These are phyloP conservation scores for Zaprionus capensis DNA, from an alignment of 1,140 invertebrate species.

Conservation along the genomic window DNA sequence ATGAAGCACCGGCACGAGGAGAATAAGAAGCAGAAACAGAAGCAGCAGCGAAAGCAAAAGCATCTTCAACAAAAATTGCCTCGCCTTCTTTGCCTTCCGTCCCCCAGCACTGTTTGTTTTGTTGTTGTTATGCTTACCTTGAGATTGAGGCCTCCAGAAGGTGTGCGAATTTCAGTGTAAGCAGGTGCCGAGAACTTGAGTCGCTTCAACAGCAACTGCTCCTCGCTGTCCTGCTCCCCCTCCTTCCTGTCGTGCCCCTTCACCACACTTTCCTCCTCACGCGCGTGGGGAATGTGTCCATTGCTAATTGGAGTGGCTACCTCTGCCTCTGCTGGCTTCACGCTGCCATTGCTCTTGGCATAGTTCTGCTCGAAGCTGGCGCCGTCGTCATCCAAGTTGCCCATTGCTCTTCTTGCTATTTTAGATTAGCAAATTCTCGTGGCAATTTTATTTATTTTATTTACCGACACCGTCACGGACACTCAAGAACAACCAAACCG, in stretches of 20 bases:
- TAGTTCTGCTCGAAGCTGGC: conserved; percentile 52
- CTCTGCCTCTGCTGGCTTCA: background rate
- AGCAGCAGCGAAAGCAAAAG: conserved; percentile 24
- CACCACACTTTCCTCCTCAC: background rate
- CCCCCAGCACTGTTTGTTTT: background rate
- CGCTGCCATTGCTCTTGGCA: conserved; percentile 29
- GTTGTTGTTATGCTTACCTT: conserved; percentile 54
- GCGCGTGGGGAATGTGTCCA: conserved; percentile 40
- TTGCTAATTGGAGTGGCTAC: conserved; percentile 38
- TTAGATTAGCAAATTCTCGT: conserved; percentile 8
- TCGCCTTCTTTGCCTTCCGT: conserved; percentile 28
- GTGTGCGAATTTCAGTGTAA: conserved; percentile 75
- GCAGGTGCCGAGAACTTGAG: conserved; percentile 71
- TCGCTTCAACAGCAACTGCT: conserved; percentile 40
- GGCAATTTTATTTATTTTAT: conserved; percentile 5
- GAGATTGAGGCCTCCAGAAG: conserved; percentile 51
- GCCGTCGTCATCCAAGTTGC: conserved; percentile 61
- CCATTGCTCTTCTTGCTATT: conserved; percentile 39
- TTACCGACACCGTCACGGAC: conserved; percentile 1
- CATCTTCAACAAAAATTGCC: conserved; percentile 28
- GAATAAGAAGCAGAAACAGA: conserved; percentile 29
- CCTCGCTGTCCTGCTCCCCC: conserved; percentile 15
- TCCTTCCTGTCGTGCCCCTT: background rate
- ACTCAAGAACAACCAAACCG: conserved; percentile 21
- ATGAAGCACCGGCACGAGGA: conserved; percentile 40